Base-by-base conservation (phyloP, 92 coral and sea anemone genomes). In the Parazoanthus atlanticus region DNA sequence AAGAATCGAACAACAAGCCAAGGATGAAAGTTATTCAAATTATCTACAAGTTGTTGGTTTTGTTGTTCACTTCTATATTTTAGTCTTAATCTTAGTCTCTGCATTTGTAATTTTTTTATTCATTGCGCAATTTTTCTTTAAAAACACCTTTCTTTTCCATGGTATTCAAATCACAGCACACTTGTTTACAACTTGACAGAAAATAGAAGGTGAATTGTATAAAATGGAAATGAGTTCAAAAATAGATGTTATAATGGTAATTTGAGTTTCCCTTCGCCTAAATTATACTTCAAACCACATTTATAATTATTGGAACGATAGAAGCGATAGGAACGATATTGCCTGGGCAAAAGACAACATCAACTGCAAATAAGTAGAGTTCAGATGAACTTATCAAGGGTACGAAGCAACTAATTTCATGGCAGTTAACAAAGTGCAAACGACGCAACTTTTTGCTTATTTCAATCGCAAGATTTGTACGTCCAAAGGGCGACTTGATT, bases 161-260 rank as follows among this genome's bases (percentile, higher is more conserved):
- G 49, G 47, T 36, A 75, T 75, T 75, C 79, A 75, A 75, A 75
- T 75, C 36, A 75, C 11, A 75, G 58, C 40, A 36, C 12, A 41
- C 79, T 17, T 41, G 26, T 75, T 32, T 36, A 33, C 43, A 75
- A 5, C n/a, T 36, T 32, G 11, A 30, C 9, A 36, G 43, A 75
- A 31, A 33, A 36, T 19, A 75, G 23, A 33, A 74, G 79, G 26
- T 36, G 79, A 23, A 75, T 75, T 19, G 26, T 36, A 31, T 36
- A 10, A 33, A 21, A 75, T 75, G 79, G 29, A 34, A 75, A 75
- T 75, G 43, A 75, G 79, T 8, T 75, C 79, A 19, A 75, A 16
- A 33, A 32, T 19, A 17, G 21, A 23, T 19, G 17, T 61, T 23
- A 75, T 36, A 36, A 75, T 36, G n/a, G 47, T n/a, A 61, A 61